Evolutionary conservation across 2,888 invertebrate genomes (phyloP).

Genomic region (Euzophera pinguis): DNA sequence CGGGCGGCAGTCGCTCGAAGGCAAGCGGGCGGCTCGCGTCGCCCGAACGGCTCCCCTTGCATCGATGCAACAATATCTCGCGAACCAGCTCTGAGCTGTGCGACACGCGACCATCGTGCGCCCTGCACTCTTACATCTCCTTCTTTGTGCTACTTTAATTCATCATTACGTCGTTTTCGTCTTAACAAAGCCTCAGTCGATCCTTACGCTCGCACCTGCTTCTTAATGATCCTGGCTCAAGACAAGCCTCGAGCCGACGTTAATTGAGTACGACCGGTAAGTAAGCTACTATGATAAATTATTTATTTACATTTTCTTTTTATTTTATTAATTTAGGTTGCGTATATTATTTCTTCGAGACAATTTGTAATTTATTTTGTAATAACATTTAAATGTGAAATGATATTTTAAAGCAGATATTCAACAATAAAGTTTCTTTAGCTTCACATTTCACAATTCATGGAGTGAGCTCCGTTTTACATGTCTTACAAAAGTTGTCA

Average conservation of each 20-base stretch:
- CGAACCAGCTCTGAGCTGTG: conserved; percentile 53
- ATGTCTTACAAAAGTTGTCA: conserved; percentile 57
- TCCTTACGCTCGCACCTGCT: conserved; percentile 20
- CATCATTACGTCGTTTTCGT: conserved; percentile 41
- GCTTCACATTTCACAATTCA: conserved; percentile 26
- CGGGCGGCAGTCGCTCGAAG: conserved; percentile 75
- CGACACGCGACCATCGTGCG: conserved; percentile 40
- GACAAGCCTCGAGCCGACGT: conserved; percentile 21
- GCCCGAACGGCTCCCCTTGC: conserved; percentile 52
- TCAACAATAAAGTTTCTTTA: not conserved
- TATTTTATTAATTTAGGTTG: conserved; percentile 18
- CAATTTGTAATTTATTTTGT: too few species aligned
- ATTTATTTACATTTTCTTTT: conserved; percentile 13
- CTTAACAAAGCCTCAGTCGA: conserved; percentile 27
- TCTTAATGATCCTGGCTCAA: conserved; percentile 24
- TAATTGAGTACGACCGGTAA: conserved; percentile 28
- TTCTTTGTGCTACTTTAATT: conserved; percentile 59
- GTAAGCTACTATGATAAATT: conserved; percentile 13
- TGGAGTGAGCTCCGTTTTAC: conserved; percentile 50
- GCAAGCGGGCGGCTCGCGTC: conserved; percentile 69
- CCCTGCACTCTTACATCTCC: conserved; percentile 37
- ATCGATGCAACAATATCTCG: conserved; percentile 57
- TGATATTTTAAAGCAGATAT: not conserved
- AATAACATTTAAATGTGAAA: not conserved
- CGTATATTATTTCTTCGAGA: too few species aligned